Percentiles rank a stretch among this genome's conserved stretches.
phyloP scores from a whole-genome alignment of 1,140 invertebrate species.

The Mycetomoellerius zeteki region DNA sequence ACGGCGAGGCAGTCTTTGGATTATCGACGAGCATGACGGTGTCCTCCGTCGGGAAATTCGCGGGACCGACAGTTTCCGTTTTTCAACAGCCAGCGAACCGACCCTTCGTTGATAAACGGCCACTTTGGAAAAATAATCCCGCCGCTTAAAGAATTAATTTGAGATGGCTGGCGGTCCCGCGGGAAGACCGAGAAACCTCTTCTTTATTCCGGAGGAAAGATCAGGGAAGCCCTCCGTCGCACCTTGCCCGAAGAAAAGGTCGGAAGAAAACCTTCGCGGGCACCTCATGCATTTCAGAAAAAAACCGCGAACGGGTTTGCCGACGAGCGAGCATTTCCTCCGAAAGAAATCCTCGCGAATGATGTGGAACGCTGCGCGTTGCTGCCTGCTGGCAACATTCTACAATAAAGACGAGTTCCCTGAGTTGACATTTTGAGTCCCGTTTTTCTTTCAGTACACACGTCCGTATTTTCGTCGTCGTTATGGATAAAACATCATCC shows the following conservation, averaged over 20 bases:
- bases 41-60: conserved; percentile 36
- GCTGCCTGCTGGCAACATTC: not conserved
- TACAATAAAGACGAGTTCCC: conserved; percentile 32
- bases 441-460: conserved; percentile 56
- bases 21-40: conserved; percentile 16
- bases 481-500: conserved; percentile 54
- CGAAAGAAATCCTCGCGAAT: conserved; percentile 53
- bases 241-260: conserved; percentile 31
- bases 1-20: not conserved
- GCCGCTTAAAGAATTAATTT: conserved; percentile 62
- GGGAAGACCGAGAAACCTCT: conserved; percentile 43
- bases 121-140: conserved; percentile 58
- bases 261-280: conserved; percentile 21
- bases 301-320: conserved; percentile 16
- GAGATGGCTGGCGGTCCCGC: conserved; percentile 52
- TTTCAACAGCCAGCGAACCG: not conserved
- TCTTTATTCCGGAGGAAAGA: conserved; percentile 47
- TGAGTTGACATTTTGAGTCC: conserved; percentile 41
- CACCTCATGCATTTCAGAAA: conserved; percentile 44
- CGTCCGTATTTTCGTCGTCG: not conserved
- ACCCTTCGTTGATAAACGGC: conserved; percentile 56
- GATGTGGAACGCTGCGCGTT: conserved; percentile 29
- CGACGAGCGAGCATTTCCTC: conserved; percentile 28
- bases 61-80: conserved; percentile 20
- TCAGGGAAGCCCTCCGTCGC: conserved; percentile 12